Percentiles rank a stretch among this genome's conserved stretches.
Conservation (phyloP, 2,113 vertebrate genomes). For the Meles meles region DNA sequence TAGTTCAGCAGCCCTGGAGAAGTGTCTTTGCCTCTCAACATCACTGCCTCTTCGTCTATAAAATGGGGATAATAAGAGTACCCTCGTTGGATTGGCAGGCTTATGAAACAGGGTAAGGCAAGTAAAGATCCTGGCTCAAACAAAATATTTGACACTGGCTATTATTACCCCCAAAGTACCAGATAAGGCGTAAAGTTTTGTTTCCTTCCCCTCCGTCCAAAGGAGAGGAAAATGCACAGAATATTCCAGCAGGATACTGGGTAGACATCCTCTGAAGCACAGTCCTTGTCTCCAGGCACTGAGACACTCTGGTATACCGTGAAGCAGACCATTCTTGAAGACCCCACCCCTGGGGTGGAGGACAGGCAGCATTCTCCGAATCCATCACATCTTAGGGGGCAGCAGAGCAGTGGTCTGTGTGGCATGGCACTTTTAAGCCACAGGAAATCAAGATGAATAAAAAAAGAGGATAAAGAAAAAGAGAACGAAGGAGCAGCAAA, state of each 20-base stretch:
- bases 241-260: neutral
- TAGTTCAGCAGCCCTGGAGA: neutral
- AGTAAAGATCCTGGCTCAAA: neutral
- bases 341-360: neutral
- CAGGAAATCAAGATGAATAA: neutral
- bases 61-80: neutral
- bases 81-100: neutral
- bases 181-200: neutral
- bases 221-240: neutral
- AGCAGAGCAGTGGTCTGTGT: rapidly evolving
- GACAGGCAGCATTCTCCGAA: neutral
- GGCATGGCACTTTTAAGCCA: neutral
- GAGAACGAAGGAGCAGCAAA: too few relatives aligned
- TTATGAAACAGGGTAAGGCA: neutral
- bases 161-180: neutral
- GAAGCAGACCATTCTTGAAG: neutral
- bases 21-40: neutral
- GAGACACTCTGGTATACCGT: neutral
- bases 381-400: neutral
- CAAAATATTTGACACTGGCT: neutral
- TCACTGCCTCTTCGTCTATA: neutral
- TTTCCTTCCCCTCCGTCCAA: neutral
- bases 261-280: neutral
- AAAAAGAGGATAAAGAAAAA: neutral
- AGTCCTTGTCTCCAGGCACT: neutral